These are phyloP conservation scores for Telenomus remus DNA, from an alignment of 1,140 invertebrate species.

Conservation along the genomic window DNA sequence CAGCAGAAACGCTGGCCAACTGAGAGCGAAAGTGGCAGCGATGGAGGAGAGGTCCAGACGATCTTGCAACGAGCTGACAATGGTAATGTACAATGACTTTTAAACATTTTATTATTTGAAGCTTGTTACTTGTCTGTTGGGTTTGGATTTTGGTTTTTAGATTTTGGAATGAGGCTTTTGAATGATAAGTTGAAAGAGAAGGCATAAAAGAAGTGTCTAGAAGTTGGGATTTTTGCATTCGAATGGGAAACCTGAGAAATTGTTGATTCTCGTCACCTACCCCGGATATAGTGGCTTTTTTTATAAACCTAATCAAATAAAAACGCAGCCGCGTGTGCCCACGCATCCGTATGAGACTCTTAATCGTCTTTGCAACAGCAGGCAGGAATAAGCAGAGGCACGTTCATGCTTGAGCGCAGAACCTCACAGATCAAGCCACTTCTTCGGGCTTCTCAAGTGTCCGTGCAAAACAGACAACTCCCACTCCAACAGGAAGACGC, in stretches of 20 bases:
- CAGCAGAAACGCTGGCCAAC: conserved; percentile 31
- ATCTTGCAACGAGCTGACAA: conserved; percentile 75
- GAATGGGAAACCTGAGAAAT: too few species aligned
- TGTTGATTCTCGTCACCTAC: too few species aligned
- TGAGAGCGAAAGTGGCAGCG: conserved; percentile 79
- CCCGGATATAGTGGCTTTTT: background rate
- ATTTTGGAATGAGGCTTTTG: too few species aligned
- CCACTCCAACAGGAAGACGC: conserved; percentile 28
- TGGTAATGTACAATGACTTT: conserved; percentile 58
- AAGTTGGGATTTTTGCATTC: too few species aligned
- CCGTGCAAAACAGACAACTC: conserved; percentile 35
- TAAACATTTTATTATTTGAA: too few species aligned
- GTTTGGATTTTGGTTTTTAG: too few species aligned
- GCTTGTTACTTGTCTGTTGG: too few species aligned
- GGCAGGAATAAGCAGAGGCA: conserved; percentile 51
- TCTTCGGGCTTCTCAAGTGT: conserved; percentile 48
- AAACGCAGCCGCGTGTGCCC: conserved; percentile 58
- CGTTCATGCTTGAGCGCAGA: conserved; percentile 50
- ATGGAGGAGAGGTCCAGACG: conserved; percentile 79
- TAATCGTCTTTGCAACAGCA: conserved; percentile 47
- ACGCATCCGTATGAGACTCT: conserved; percentile 65
- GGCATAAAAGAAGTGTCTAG: too few species aligned
- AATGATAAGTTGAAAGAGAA: too few species aligned
- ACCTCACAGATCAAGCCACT: conserved; percentile 55
- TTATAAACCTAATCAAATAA: conserved; percentile 40